A percentile compares a stretch with the other conserved stretches of the same genome.
These are phyloP conservation scores for Tarsius wallacei DNA, from an alignment of 2,797 vertebrate genomes.

Conservation along the genomic window DNA sequence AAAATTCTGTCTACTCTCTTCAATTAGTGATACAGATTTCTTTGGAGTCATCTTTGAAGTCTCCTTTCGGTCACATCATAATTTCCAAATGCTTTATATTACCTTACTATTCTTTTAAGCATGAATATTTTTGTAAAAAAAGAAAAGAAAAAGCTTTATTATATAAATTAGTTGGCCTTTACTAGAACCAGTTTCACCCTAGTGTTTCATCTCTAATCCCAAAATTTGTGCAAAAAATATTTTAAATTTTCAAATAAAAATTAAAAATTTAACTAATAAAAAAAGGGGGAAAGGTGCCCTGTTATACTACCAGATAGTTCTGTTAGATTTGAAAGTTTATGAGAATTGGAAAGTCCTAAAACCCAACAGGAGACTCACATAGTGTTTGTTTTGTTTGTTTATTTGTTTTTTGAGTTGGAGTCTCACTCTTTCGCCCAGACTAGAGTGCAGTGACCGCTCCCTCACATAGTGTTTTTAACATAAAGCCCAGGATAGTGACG, in stretches of 20 bases:
- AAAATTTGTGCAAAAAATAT: background rate
- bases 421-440: too few species aligned
- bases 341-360: background rate
- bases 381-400: too few species aligned
- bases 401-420: too few species aligned
- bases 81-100: background rate
- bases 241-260: conserved; percentile 30
- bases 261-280: background rate
- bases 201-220: background rate
- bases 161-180: conserved; percentile 49
- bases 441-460: too few species aligned
- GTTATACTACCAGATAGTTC: background rate
- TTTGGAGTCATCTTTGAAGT: background rate
- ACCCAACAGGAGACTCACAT: background rate
- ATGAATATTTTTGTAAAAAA: background rate
- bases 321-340: background rate
- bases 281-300: background rate
- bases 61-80: background rate
- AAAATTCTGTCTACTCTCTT: background rate
- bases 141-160: background rate
- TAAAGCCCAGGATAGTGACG: background rate
- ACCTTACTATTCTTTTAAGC: conserved; percentile 4
- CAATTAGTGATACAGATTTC: background rate
- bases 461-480: background rate
- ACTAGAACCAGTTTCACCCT: background rate